Evolutionary conservation across 2,113 vertebrate species (phyloP).

Genomic region (Macquaria australasica): DNA sequence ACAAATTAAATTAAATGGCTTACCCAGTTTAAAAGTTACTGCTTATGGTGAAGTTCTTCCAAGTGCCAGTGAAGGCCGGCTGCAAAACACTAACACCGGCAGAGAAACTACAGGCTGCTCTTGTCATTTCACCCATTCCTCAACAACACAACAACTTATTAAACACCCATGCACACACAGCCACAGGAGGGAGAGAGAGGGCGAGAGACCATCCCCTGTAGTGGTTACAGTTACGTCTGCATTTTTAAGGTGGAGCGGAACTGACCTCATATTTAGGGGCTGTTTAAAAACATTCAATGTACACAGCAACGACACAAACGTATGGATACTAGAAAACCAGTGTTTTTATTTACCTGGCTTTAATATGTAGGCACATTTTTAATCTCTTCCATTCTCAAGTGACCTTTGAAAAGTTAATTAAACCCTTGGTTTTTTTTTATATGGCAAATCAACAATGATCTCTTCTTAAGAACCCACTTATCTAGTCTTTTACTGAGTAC

Average conservation of each 20-base stretch:
- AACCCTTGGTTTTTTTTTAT: neutral
- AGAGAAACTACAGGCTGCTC: neutral
- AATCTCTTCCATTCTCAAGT: neutral
- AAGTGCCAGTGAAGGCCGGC: neutral
- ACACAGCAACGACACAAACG: neutral
- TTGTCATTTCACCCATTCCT: slow-evolving; percentile 10
- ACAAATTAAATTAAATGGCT: slow-evolving; percentile 12
- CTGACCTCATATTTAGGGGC: neutral
- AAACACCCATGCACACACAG: slow-evolving; percentile 9
- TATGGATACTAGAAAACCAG: neutral
- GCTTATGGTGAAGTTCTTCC: slow-evolving; percentile 10
- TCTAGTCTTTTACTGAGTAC: neutral
- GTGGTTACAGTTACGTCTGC: neutral
- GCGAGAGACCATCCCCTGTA: neutral
- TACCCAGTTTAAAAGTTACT: slow-evolving; percentile 34
- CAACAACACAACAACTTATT: slow-evolving; percentile 16
- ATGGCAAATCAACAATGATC: neutral
- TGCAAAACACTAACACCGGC: neutral
- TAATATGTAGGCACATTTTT: neutral
- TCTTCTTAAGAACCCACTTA: neutral
- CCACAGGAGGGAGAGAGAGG: slow-evolving; percentile 38
- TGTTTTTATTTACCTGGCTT: neutral
- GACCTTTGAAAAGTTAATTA: neutral
- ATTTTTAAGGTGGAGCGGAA: slow-evolving; percentile 75
- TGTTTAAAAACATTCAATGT: neutral